Base-by-base conservation (phyloP, 2,797 vertebrate genomes). In the Pantherophis alleghaniensis region DNA sequence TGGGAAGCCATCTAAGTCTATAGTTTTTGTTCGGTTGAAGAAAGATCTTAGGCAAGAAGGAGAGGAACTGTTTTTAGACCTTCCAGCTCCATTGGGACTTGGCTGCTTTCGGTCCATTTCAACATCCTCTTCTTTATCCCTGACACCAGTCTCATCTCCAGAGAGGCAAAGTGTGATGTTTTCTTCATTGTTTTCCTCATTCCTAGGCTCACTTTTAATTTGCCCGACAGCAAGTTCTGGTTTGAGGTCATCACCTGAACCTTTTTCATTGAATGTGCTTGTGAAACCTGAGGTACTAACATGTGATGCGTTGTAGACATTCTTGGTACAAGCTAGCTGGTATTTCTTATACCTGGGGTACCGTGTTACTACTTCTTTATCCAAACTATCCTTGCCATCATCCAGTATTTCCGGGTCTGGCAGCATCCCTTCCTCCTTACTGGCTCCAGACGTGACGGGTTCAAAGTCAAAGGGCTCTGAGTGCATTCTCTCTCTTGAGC, bases 281-380 rank as follows among this genome's bases (percentile, higher is more conserved):
- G 98, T 98, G 97, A 99, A 99, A 98, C 99, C 99, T 99, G 99
- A 99, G 99, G 99, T 99, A 98, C 99, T 99, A 98, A 98, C 98
- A 97, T 99, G 98, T 98, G 99, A 98, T 97, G 99, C 98, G 95
- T 98, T 98, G 97, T 98, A 98, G 97, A 99, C 99, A 98, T 99
- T 99, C 99, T 99, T 99, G 98, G 98, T 99, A 98, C 98, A 99
- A 97, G 99, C 99, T 98, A 98, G 98, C 98, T 99, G 99, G 98
- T 99, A 99, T 97, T 99, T 99, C 98, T 99, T 99, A 98, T 99
- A 99, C 97, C 99, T 99, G 94, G 99, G 99, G 98, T 99, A 99
- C 96, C 99, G 98, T 14, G 98, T 99, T 94, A 98, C 96, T 26
- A 97, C 97, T 90, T 97, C 98, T 96, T 98, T 98, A 94, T 99